These are phyloP conservation scores for Ochlodes sylvanus DNA, from an alignment of 2,888 invertebrate genomes.

Conservation along the genomic window DNA sequence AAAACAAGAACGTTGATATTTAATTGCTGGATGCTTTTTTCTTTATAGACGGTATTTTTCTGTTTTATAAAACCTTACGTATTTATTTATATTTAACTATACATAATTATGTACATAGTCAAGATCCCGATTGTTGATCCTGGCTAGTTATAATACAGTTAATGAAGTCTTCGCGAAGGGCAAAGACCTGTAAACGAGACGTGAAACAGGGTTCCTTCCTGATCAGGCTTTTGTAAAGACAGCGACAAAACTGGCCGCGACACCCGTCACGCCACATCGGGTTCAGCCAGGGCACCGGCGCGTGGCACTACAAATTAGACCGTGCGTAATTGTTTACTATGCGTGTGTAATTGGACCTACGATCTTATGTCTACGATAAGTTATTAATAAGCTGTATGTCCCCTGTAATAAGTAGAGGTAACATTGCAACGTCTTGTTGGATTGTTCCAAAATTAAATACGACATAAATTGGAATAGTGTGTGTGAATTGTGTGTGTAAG, in stretches of 20 bases:
- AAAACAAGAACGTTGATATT: neutral
- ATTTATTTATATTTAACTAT: too few species aligned
- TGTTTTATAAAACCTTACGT: too few species aligned
- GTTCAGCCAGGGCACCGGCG: conserved; percentile 2
- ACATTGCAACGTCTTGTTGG: too few species aligned
- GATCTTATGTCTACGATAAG: neutral
- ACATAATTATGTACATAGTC: too few species aligned
- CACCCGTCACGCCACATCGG: conserved; percentile 17
- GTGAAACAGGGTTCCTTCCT: conserved; percentile 17
- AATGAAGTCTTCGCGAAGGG: conserved; percentile 2
- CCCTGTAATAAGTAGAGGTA: too few species aligned
- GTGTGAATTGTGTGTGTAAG: too few species aligned
- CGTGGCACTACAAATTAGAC: conserved; percentile 3
- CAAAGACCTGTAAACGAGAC: conserved; percentile 13
- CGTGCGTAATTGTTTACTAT: conserved; percentile 8
- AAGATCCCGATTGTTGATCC: too few species aligned
- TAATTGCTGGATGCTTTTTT: too few species aligned
- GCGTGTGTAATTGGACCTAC: conserved; percentile 8
- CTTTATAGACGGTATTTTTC: too few species aligned
- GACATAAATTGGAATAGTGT: too few species aligned
- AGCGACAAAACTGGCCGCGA: conserved; percentile 7
- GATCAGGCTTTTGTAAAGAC: conserved; percentile 17
- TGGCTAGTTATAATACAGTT: neutral
- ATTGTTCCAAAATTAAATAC: too few species aligned
- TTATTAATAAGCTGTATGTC: too few species aligned